Conservation (phyloP, 2,797 vertebrate species). For the Amblyopsis hoosieri region DNA sequence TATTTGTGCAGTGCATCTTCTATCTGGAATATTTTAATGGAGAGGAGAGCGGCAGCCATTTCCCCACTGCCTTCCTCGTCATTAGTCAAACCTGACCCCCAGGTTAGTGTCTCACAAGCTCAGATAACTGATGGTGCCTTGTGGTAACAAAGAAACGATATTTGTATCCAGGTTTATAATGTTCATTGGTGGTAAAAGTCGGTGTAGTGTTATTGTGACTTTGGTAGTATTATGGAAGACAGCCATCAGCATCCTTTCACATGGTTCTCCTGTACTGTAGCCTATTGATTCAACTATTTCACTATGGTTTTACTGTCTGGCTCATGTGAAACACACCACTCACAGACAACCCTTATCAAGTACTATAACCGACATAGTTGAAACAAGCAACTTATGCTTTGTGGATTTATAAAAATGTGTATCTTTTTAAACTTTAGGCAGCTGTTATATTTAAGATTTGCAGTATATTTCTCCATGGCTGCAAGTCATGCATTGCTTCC, state of each 20-base stretch:
- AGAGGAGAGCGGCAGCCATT: conserved; percentile 23
- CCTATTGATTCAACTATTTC: conserved; percentile 26
- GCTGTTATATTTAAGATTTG: no score
- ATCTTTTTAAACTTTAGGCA: no score
- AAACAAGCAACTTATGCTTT: no score
- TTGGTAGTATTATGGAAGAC: background rate
- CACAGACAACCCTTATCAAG: background rate
- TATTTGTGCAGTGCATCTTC: conserved; percentile 10
- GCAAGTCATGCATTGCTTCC: conserved; percentile 36
- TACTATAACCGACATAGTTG: no score
- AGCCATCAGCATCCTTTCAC: no score
- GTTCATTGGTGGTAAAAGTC: conserved; percentile 22
- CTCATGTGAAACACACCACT: conserved; percentile 3
- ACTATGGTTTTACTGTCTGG: conserved; percentile 12
- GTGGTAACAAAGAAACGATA: conserved; percentile 32
- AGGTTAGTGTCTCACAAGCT: conserved; percentile 28
- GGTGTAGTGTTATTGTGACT: background rate
- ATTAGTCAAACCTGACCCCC: conserved; percentile 29
- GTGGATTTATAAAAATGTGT: no score
- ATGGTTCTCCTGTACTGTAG: conserved; percentile 6
- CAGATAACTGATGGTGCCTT: conserved; percentile 25
- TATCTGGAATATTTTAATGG: conserved; percentile 7
- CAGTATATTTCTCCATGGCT: no score
- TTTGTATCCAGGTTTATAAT: conserved; percentile 32
- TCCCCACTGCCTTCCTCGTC: conserved; percentile 19